Base-by-base conservation (phyloP, 1,140 invertebrate species). In the Oncopeltus fasciatus region DNA sequence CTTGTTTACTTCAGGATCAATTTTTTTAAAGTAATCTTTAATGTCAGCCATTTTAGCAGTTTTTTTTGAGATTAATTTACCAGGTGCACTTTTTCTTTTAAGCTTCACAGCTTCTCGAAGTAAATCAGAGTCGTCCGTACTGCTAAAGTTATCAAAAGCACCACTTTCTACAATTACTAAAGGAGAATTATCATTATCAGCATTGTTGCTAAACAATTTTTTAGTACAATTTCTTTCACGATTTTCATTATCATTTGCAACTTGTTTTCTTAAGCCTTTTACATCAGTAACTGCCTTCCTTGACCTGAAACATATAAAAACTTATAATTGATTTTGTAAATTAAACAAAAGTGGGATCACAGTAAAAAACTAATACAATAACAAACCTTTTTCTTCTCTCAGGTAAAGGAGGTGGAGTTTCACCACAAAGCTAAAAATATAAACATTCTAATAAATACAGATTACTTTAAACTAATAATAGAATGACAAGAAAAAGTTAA, bases 81-180 rank as follows among this genome's bases (percentile, higher is more conserved):
- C 57, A 11, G 57, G 57, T 18, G 57, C 57, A 43, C 57, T 59
- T 24, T 38, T 33, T 59, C 57, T 4, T 24, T 31, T 59, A 2
- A 38, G 27, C n/a, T 14, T n/a, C 1, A n/a, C 47, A 38, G 31
- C 31, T 38, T 8, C 5, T 38, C 14, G 5, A 38, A 38, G 5
- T 38, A 8, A 5, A 38, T 5, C 31, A 38, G 31, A 38, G 14
- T 38, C 31, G 14, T 38, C 31, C 14, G 31, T 38, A 38, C 31
- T 38, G n/a, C n/a, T n/a, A 38, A 8, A 14, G 31, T 14, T 38
- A 14, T 38, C 31, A 38, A 38, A 38, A 38, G 5, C 31, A 38
- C 14, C 31, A 38, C 5, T 38, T 8, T 38, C 14, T 38, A 5
- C 14, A 8, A 38, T 14, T 38, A 5, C 31, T 38, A 14, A 38